phyloP scores from a whole-genome alignment of 2,888 invertebrate species.

The Spilarctia lutea region DNA sequence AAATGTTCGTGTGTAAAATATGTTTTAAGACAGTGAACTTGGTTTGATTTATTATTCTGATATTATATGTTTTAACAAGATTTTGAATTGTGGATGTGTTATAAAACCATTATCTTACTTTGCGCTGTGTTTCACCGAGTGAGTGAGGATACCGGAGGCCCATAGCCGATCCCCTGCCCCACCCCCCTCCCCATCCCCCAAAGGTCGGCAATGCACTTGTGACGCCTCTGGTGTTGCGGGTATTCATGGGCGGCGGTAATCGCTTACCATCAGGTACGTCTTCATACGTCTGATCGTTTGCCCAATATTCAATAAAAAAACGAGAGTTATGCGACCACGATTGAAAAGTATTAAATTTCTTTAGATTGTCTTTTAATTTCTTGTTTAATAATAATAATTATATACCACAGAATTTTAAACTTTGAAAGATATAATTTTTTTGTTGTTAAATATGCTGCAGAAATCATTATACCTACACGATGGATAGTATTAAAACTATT shows the following conservation, averaged over 20 bases:
- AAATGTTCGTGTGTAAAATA: background rate
- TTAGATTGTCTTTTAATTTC: background rate
- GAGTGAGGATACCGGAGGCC: too few relatives aligned
- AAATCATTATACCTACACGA: background rate
- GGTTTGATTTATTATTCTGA: slow-evolving; percentile 1
- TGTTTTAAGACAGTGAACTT: background rate
- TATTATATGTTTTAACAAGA: background rate
- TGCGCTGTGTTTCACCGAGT: too few relatives aligned
- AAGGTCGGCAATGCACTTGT: too few relatives aligned
- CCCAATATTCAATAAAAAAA: background rate
- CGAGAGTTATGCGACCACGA: background rate
- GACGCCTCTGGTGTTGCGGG: too few relatives aligned
- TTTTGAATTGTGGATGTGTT: background rate
- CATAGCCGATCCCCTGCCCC: too few relatives aligned
- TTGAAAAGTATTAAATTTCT: background rate
- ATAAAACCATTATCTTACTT: background rate
- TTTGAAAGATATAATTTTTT: background rate
- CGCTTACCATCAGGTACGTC: too few relatives aligned
- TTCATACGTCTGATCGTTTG: too few relatives aligned
- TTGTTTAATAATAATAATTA: background rate
- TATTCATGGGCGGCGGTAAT: too few relatives aligned
- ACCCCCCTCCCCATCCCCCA: too few relatives aligned
- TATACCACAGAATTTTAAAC: background rate
- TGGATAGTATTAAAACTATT: too few relatives aligned
- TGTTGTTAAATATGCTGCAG: background rate